These are phyloP conservation scores for Rhinogobius similis DNA, from an alignment of 2,113 vertebrate species.

Conservation along the genomic window DNA sequence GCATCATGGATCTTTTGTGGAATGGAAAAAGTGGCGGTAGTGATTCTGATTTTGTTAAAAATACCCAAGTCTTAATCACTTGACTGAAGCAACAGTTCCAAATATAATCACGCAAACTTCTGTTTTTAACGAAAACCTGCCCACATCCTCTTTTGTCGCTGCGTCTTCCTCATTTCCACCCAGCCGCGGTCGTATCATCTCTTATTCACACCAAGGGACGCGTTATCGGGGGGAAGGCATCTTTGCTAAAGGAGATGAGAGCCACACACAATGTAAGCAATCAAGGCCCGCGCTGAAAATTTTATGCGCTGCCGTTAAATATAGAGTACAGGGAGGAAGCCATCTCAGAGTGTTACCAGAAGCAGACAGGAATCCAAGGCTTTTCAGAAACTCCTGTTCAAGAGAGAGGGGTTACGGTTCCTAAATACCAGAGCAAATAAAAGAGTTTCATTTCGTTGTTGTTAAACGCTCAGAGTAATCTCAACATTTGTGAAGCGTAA, in stretches of 20 bases:
- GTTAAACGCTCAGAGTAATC: too few species aligned
- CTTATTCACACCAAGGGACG: slow-evolving; percentile 57
- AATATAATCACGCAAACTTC: slow-evolving; percentile 14
- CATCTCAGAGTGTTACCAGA: slow-evolving; percentile 24
- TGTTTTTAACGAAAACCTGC: slow-evolving; percentile 1
- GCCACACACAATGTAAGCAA: slow-evolving; percentile 57
- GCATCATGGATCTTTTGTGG: background rate
- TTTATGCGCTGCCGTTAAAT: slow-evolving; percentile 62
- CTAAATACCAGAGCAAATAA: too few species aligned
- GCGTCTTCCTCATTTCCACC: slow-evolving; percentile 44
- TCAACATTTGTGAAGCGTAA: too few species aligned
- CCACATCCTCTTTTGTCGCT: slow-evolving; percentile 33
- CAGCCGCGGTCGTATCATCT: slow-evolving; percentile 39
- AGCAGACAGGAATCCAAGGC: slow-evolving; percentile 8
- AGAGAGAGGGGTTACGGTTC: background rate
- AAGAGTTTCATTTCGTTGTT: too few species aligned
- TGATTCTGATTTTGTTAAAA: too few species aligned
- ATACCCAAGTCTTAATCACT: background rate
- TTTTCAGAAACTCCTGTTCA: slow-evolving; percentile 15
- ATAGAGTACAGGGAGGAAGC: slow-evolving; percentile 45
- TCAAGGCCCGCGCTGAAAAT: slow-evolving; percentile 59
- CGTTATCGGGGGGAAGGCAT: slow-evolving; percentile 45
- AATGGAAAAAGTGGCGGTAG: background rate
- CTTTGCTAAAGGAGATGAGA: slow-evolving; percentile 55
- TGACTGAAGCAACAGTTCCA: slow-evolving; percentile 11